Conservation (phyloP, 2,797 vertebrate species). For the Catamblyrhynchus diadema region DNA sequence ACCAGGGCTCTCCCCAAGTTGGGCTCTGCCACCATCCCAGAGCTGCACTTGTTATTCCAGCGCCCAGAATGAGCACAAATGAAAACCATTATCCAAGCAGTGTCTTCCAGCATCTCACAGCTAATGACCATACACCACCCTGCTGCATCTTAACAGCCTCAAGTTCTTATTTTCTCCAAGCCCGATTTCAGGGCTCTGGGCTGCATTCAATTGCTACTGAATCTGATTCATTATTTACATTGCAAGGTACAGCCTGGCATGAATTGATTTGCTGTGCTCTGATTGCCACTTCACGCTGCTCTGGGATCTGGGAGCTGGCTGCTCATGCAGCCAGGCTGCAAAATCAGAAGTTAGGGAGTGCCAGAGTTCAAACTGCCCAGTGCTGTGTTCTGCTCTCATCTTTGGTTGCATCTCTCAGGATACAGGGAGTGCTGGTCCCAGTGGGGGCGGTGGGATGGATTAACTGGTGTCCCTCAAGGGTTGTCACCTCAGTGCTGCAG, state of each 20-base stretch:
- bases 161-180: neutral
- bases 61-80: neutral
- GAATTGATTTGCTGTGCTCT: constrained; percentile 25
- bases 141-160: neutral
- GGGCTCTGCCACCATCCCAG: neutral
- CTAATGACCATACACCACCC: neutral
- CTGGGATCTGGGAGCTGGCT: neutral
- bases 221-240: constrained; percentile 36
- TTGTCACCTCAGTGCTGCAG: fast-evolving
- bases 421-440: neutral
- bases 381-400: neutral
- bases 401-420: fast-evolving
- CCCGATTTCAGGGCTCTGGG: neutral
- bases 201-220: neutral
- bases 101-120: neutral
- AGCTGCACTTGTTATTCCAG: neutral
- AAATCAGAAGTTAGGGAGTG: neutral
- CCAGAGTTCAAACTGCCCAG: neutral
- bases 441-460: fast-evolving
- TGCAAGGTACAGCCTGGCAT: neutral
- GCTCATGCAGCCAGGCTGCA: neutral
- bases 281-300: neutral
- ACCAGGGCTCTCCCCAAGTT: neutral
- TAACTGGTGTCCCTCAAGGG: no score
- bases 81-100: neutral